Conservation (phyloP, 1,140 invertebrate genomes). For the Diprion similis region DNA sequence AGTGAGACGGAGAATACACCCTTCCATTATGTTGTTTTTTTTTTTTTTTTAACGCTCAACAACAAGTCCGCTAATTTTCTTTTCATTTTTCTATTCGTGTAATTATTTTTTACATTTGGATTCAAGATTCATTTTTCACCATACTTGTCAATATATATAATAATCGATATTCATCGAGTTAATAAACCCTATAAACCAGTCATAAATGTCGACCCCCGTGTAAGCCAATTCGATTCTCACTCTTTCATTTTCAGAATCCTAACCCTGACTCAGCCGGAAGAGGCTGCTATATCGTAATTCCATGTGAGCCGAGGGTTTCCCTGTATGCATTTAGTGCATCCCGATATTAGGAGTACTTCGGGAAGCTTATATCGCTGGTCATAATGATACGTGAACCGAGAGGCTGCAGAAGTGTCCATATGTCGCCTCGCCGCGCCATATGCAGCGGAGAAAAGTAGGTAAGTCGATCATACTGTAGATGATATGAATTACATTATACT, state of each 20-base stretch:
- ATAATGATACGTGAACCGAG: no score
- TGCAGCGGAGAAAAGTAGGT: no score
- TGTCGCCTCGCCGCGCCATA: no score
- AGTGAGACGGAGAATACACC: slow-evolving; percentile 22
- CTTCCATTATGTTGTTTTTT: slow-evolving; percentile 22
- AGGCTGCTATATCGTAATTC: not conserved
- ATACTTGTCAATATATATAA: no score
- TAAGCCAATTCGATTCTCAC: not conserved
- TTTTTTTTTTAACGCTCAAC: slow-evolving; percentile 37
- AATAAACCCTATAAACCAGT: not conserved
- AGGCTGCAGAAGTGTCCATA: no score
- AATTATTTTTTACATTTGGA: not conserved
- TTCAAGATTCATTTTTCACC: not conserved
- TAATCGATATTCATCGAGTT: not conserved
- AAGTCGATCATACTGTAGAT: no score
- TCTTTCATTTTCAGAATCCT: not conserved
- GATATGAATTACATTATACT: no score
- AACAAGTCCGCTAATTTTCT: slow-evolving; percentile 29
- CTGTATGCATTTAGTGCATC: no score
- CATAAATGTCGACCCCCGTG: not conserved
- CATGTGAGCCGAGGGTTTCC: no score
- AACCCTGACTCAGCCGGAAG: not conserved
- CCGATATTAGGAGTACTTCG: no score
- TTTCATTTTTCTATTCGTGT: not conserved
- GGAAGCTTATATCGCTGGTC: no score